phyloP scores from a whole-genome alignment of 92 coral and sea anemone genomes.

The Umimayanthus kanabou region DNA sequence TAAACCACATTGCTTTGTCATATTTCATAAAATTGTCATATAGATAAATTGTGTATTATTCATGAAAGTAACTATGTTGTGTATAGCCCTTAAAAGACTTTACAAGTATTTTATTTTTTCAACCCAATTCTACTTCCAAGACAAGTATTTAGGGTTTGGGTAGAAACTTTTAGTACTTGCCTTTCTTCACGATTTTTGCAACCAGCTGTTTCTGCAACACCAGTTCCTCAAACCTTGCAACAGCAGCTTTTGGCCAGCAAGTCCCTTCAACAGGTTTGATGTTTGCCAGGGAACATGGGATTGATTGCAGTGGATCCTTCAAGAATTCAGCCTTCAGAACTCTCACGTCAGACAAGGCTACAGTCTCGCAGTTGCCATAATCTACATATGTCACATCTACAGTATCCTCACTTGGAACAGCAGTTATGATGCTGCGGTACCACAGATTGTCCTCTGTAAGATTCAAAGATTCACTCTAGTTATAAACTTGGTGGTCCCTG shows the following conservation, averaged over 20 bases:
- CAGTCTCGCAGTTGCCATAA: slow-evolving; percentile 70
- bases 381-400: slow-evolving; percentile 69
- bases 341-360: slow-evolving; percentile 57
- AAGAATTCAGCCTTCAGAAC: slow-evolving; percentile 46
- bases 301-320: slow-evolving; percentile 62
- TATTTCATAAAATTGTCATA: no score
- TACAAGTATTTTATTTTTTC: no score
- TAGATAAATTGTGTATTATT: no score
- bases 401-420: slow-evolving; percentile 34
- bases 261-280: slow-evolving; percentile 50
- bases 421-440: slow-evolving; percentile 64
- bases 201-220: slow-evolving; percentile 65
- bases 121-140: no score
- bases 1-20: no score
- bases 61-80: no score
- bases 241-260: slow-evolving; percentile 58
- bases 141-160: no score
- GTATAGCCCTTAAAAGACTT: no score
- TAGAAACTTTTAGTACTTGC: slow-evolving; percentile 1
- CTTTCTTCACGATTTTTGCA: slow-evolving; percentile 62
- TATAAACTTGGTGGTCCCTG: background rate
- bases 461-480: background rate
- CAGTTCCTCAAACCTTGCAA: slow-evolving; percentile 54
- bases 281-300: slow-evolving; percentile 57
- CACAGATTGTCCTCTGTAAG: slow-evolving; percentile 65